Evolutionary conservation across 2,888 invertebrate species (phyloP).

Genomic region (Sesia bembeciformis): DNA sequence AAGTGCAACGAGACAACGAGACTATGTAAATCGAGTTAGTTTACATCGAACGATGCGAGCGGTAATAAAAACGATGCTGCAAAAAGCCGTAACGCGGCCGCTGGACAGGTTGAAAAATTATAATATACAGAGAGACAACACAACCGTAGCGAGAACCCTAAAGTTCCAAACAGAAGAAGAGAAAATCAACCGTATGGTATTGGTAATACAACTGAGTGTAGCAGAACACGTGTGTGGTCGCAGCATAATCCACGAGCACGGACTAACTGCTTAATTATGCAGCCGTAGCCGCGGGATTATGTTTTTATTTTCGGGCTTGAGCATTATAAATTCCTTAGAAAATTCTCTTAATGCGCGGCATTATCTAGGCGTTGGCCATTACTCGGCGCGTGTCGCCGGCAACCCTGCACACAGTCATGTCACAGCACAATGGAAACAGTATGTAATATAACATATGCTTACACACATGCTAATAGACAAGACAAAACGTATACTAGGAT

Average conservation of each 20-base stretch:
- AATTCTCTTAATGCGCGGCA: slow-evolving; percentile 19
- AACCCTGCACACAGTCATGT: not conserved
- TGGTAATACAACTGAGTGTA: not conserved
- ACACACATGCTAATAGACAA: too few relatives aligned
- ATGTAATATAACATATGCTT: too few relatives aligned
- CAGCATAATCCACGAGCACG: slow-evolving; percentile 36
- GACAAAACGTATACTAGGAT: too few relatives aligned
- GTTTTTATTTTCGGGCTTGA: slow-evolving; percentile 50
- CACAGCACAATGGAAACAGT: too few relatives aligned
- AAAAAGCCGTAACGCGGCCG: slow-evolving; percentile 8
- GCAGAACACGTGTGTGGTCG: not conserved
- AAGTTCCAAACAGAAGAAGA: not conserved
- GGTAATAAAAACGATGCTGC: slow-evolving; percentile 5
- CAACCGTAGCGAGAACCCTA: not conserved
- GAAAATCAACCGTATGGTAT: not conserved
- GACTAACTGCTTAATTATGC: slow-evolving; percentile 59
- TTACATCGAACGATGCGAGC: not conserved
- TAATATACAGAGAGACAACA: slow-evolving; percentile 10
- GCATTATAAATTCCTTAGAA: slow-evolving; percentile 51
- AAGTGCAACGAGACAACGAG: too few relatives aligned
- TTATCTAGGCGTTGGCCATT: slow-evolving; percentile 1
- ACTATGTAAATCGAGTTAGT: not conserved
- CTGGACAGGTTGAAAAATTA: slow-evolving; percentile 23
- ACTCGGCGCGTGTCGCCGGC: slow-evolving; percentile 4
- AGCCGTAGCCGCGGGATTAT: slow-evolving; percentile 38